These are phyloP conservation scores for Sarcophaga carnaria DNA, from an alignment of 2,888 invertebrate genomes.

Conservation along the genomic window DNA sequence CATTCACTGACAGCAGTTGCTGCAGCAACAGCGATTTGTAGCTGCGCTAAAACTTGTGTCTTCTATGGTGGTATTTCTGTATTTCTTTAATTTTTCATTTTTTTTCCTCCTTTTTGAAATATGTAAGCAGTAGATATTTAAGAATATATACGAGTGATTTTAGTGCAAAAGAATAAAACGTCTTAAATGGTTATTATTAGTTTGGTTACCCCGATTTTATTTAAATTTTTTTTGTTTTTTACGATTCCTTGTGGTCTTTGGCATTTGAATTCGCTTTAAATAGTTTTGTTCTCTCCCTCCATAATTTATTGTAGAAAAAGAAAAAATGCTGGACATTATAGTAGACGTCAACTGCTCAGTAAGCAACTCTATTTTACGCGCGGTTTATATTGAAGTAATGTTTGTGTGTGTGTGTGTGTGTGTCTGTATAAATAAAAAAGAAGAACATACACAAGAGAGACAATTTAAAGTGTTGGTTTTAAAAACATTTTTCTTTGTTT, in stretches of 20 bases:
- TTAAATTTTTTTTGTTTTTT: neutral
- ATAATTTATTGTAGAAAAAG: conserved; percentile 23
- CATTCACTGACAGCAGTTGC: conserved; percentile 26
- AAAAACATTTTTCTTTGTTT: neutral
- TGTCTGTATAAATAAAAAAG: neutral
- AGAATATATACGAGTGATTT: too few species aligned
- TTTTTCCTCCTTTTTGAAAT: neutral
- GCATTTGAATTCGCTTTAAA: conserved; percentile 56
- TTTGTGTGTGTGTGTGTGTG: neutral
- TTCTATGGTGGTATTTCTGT: neutral
- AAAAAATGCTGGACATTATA: conserved; percentile 40
- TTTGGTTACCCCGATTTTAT: neutral
- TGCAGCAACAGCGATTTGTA: neutral
- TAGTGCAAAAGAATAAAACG: neutral
- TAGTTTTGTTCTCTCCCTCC: conserved; percentile 37
- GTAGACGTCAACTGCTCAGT: conserved; percentile 46
- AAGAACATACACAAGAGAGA: conserved; percentile 1
- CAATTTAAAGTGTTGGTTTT: neutral
- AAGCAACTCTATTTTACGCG: conserved; percentile 54
- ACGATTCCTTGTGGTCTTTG: neutral
- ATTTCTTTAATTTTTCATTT: neutral
- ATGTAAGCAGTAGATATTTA: too few species aligned
- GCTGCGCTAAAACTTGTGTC: neutral
- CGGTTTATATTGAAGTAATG: conserved; percentile 44
- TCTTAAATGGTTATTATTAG: neutral